Evolutionary conservation across 2,113 vertebrate genomes (phyloP), one percentile per base, ranked within the genome.

Genomic region (Cephalopterus ornatus): DNA sequence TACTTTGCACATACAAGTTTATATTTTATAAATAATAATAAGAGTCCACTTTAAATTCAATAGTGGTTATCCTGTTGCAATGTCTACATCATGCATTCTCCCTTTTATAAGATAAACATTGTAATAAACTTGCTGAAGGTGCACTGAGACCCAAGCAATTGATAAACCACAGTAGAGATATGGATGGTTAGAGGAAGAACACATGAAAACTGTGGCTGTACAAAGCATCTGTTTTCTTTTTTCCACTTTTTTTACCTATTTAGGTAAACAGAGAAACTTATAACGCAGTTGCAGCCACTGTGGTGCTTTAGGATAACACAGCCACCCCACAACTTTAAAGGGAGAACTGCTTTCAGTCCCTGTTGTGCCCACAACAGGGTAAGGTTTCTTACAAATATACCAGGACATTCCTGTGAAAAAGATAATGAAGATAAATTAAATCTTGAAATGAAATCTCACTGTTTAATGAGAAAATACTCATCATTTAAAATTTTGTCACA

Each of bases 171-270:
- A 50, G 2, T 1, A 72, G 20, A 73, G 27, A 59, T 32, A 11
- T 3, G 14, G 13, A 23, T 59, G 21, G 3, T 47, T 77, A 52
- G n/a, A 78, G 41, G 7, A 65, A n/a, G 11, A 59, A 5, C 18
- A 50, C 15, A 13, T 39, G 21, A 52, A 78, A 82, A 58, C 2
- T 39, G 41, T 14, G 55, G 12, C 12, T 61, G 11, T 35, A 33
- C 6, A 41, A 63, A 63, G 7, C 14, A 50, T 71, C 9, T 71
- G 2, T 47, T 75, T 58, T 85, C 3, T 59, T 52, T 12, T 21
- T 1, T 3, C 1, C 4, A 5, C 2, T 33, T 63, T 47, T 47
- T 39, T 4, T 46, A 9, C 11, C 27, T 17, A 28, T 66, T 76
- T 39, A 66, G 33, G 24, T 9, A 56, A 18, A 32, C 2, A 2